phyloP scores from a whole-genome alignment of 1,140 invertebrate genomes.

The Halyomorpha halys region DNA sequence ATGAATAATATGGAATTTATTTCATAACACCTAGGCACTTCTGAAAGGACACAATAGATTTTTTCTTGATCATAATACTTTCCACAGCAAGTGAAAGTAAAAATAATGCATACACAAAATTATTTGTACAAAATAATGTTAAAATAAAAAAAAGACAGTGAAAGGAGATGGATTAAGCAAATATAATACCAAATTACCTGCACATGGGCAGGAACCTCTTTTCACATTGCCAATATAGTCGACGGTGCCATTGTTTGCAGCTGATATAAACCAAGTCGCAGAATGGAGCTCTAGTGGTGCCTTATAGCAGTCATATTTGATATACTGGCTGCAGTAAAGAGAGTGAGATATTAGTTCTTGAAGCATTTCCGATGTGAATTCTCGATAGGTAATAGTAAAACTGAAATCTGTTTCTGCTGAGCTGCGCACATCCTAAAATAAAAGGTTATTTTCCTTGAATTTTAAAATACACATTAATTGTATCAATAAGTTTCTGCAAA shows the following conservation, averaged over 20 bases:
- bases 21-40: too few relatives aligned
- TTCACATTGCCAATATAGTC: conserved; percentile 77
- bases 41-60: too few relatives aligned
- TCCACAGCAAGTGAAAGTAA: too few relatives aligned
- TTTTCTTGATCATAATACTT: too few relatives aligned
- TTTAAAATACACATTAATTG: too few relatives aligned
- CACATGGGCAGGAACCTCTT: conserved; percentile 48
- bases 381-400: conserved; percentile 74
- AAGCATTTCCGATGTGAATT: conserved; percentile 81
- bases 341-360: conserved; percentile 81
- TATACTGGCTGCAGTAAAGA: conserved; percentile 76
- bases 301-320: conserved; percentile 84
- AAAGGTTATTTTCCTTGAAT: too few relatives aligned
- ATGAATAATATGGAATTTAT: too few relatives aligned
- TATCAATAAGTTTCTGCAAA: too few relatives aligned
- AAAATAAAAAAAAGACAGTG: too few relatives aligned
- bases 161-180: neutral
- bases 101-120: too few relatives aligned
- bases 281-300: conserved; percentile 77
- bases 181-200: conserved; percentile 45
- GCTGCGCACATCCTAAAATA: conserved; percentile 60
- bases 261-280: conserved; percentile 81
- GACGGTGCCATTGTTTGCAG: conserved; percentile 59
- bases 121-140: too few relatives aligned
- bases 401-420: conserved; percentile 63